Base-by-base conservation (phyloP, 2,888 invertebrate species). In the Archaeoteleia sp. region DNA sequence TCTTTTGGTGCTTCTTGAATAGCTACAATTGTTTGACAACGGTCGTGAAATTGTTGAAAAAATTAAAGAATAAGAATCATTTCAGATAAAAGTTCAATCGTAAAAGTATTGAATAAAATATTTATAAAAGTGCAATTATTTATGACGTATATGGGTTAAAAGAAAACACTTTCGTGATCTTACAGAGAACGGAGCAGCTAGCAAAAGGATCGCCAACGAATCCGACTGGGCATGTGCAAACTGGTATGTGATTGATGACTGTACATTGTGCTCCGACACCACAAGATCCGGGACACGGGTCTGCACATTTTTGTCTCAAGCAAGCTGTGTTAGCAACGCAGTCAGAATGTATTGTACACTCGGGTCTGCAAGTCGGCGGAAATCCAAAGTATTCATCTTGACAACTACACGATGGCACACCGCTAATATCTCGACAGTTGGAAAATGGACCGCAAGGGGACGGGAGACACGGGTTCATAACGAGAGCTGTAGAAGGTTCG, bases 201-300 rank as follows among this genome's bases (percentile, higher is more conserved):
- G n/a, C n/a, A n/a, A n/a, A n/a, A n/a, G n/a, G n/a, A n/a, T n/a
- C n/a, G n/a, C n/a, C n/a, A n/a, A n/a, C n/a, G n/a, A n/a, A 93
- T 42, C 92, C 71, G 14, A 86, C 76, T 20, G 90, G 90, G 74
- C 94, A 94, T 48, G 90, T 90, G 82, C 94, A 94, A 81, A 93
- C 92, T 2, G 94, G 94, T 84, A 91, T 93, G 77, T 95, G 93
- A 82, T 92, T 93, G 42, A 93, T 90, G 17, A 94, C 92, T 85
- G 91, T 89, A 79, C 95, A 95, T 71, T 88, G 87, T 1, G 94
- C 93, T 70, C 87, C 87, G 17, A 92, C 87, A 13, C 95, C 95
- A 79, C 95, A 95, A n/a, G 92, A 90, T 74, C 93, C 93, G 53
- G 89, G 90, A 78, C 95, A 95, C n/a, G 95, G 94, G 82, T 94